phyloP scores from a whole-genome alignment of 2,113 vertebrate species.

The Urocolius indicus region DNA sequence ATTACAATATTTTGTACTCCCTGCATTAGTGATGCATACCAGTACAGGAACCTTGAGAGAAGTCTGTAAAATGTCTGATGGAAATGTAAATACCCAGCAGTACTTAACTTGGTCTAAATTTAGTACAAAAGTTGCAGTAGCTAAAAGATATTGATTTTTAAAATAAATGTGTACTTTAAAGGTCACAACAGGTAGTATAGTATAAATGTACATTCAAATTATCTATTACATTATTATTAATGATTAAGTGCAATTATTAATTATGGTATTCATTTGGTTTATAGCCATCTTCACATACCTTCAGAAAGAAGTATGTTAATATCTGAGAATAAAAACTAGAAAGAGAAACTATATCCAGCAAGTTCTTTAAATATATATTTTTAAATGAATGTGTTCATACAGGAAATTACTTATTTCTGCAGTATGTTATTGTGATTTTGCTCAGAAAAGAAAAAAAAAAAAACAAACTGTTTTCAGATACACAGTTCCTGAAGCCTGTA shows the following conservation, averaged over 20 bases:
- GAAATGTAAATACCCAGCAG: conserved; percentile 3
- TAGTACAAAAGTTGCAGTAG: conserved; percentile 13
- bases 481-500: background rate
- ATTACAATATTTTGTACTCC: background rate
- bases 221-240: conserved; percentile 2
- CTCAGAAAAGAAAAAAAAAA: background rate
- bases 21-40: background rate
- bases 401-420: background rate
- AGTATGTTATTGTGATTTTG: background rate
- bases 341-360: background rate
- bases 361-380: background rate
- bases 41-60: conserved; percentile 3
- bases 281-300: background rate
- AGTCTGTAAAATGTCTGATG: background rate
- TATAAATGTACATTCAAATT: background rate
- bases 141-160: conserved; percentile 62
- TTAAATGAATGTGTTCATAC: background rate
- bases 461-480: background rate
- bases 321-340: background rate
- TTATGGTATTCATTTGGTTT: background rate
- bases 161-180: conserved; percentile 27
- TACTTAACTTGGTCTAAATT: background rate
- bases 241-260: conserved; percentile 24
- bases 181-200: background rate
- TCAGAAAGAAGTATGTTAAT: background rate